Conservation (phyloP, 2,113 vertebrate genomes). For the Nycticryphes semicollaris region DNA sequence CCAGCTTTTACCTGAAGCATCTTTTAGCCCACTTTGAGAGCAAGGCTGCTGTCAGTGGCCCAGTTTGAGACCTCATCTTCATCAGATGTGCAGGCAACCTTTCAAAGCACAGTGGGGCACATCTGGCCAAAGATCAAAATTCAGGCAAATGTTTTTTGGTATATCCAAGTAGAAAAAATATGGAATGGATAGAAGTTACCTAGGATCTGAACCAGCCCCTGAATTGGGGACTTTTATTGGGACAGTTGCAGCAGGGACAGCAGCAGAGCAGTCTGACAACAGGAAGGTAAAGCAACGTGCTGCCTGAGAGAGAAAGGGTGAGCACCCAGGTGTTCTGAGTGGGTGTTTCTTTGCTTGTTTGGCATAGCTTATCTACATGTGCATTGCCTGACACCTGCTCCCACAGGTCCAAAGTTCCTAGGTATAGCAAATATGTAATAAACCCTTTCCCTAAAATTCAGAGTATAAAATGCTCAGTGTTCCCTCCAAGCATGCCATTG, state of each 20-base stretch:
- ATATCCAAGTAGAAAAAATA: background rate
- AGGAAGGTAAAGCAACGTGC: background rate
- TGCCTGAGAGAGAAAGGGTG: background rate
- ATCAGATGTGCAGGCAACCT: background rate
- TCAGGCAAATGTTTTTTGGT: background rate
- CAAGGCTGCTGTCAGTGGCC: background rate
- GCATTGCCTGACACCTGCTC: background rate
- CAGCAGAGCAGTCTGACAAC: background rate
- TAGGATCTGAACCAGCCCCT: background rate
- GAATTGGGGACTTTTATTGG: background rate
- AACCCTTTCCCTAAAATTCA: background rate
- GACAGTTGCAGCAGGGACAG: background rate
- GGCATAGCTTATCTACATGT: accelerated
- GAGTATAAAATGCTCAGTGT: background rate
- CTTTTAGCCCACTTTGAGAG: background rate
- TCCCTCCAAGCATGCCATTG: background rate
- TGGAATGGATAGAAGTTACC: accelerated
- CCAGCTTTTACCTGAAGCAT: background rate
- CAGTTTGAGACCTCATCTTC: background rate
- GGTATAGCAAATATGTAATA: background rate
- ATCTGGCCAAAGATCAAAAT: background rate
- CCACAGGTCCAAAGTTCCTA: background rate
- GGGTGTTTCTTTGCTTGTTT: background rate
- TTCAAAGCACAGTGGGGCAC: background rate
- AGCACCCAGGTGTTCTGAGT: background rate